Conservation (phyloP, 2,888 invertebrate genomes). For the Pseudoips prasinana region DNA sequence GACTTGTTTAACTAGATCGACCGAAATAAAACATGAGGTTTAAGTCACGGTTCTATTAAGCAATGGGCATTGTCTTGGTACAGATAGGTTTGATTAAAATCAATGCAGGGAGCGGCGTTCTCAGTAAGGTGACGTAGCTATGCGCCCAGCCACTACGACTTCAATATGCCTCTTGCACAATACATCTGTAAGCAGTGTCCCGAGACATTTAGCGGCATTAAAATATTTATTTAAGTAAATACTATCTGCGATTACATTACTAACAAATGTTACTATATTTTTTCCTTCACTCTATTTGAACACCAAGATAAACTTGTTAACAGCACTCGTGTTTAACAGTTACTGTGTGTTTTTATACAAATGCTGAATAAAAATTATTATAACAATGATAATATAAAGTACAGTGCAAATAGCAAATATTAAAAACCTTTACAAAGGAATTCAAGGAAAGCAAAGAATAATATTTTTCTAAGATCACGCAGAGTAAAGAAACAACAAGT, state of each 20-base stretch:
- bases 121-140: conserved; percentile 23
- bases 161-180: conserved; percentile 60
- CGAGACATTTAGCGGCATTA: conserved; percentile 42
- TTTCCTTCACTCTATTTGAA: conserved; percentile 22
- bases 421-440: too few relatives aligned
- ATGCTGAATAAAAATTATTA: too few relatives aligned
- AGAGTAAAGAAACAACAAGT: too few relatives aligned
- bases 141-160: conserved; percentile 47
- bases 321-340: not conserved
- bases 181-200: conserved; percentile 41
- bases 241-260: conserved; percentile 13
- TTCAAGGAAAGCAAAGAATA: too few relatives aligned
- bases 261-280: conserved; percentile 14
- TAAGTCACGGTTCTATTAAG: conserved; percentile 41
- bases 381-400: too few relatives aligned
- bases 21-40: conserved; percentile 39
- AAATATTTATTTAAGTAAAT: conserved; percentile 43
- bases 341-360: too few relatives aligned
- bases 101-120: conserved; percentile 39
- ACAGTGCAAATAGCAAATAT: too few relatives aligned
- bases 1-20: conserved; percentile 34
- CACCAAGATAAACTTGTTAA: conserved; percentile 27
- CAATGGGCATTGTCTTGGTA: conserved; percentile 54
- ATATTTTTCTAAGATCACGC: too few relatives aligned
- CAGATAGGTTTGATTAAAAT: conserved; percentile 48